Evolutionary conservation across 2,113 vertebrate genomes (phyloP).

Genomic region (Pollimyrus isidori): DNA sequence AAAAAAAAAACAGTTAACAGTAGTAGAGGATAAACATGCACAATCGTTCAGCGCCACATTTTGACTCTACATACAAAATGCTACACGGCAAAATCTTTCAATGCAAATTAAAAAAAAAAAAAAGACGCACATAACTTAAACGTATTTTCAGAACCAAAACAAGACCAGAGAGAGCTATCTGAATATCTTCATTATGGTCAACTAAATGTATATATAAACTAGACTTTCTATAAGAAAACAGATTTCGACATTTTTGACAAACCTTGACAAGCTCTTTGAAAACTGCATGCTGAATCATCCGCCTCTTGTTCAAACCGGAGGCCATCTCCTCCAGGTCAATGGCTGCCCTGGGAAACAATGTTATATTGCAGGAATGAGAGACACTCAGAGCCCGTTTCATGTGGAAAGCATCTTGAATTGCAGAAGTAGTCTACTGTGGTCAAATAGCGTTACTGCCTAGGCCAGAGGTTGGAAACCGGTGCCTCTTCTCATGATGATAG

Average conservation of each 20-base stretch:
- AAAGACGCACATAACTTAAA: neutral
- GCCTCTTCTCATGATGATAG: too few relatives aligned
- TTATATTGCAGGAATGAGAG: neutral
- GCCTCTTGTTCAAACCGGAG: constrained; percentile 95
- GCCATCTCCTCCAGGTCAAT: constrained; percentile 99
- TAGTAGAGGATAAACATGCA: neutral
- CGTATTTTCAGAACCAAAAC: neutral
- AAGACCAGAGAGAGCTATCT: neutral
- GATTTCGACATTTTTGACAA: constrained; percentile 21
- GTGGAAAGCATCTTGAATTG: neutral
- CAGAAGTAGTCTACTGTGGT: neutral
- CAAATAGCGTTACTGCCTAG: neutral
- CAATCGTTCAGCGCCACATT: neutral
- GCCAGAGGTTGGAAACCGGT: too few relatives aligned
- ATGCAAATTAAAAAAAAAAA: neutral
- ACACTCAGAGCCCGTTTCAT: neutral
- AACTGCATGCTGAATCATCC: constrained; percentile 98
- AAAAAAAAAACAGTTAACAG: neutral
- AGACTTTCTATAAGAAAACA: neutral
- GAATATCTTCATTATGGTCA: neutral
- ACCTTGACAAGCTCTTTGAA: constrained; percentile 99
- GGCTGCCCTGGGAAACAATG: constrained; percentile 66
- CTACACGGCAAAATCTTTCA: neutral
- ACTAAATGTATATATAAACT: neutral
- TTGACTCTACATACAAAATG: neutral